Conservation (phyloP, 2,888 invertebrate species). For the Lordiphosa fenestrarum region DNA sequence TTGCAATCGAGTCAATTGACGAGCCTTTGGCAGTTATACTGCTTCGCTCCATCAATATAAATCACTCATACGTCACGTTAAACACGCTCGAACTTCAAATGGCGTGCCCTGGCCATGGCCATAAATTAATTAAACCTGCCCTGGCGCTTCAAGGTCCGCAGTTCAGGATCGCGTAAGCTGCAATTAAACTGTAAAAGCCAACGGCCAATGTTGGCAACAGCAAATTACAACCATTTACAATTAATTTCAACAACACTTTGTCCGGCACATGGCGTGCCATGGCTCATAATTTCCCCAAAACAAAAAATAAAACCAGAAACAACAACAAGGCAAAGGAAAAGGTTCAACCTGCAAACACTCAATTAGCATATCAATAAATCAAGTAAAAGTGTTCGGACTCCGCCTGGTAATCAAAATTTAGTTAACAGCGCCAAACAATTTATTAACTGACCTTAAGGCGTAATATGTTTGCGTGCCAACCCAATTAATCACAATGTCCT, state of each 20-base stretch:
- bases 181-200: conserved; percentile 71
- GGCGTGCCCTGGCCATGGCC: conserved; percentile 60
- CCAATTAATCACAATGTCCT: conserved; percentile 63
- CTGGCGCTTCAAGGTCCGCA: conserved; percentile 17
- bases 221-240: conserved; percentile 73
- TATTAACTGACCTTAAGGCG: conserved; percentile 52
- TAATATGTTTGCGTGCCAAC: conserved; percentile 59
- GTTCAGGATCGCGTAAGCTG: conserved; percentile 50
- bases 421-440: conserved; percentile 72
- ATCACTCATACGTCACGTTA: conserved; percentile 72
- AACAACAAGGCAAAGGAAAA: conserved; percentile 9
- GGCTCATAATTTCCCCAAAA: conserved; percentile 65
- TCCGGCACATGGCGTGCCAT: conserved; percentile 72
- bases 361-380: conserved; percentile 75
- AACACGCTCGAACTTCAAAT: conserved; percentile 64
- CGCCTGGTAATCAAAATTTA: conserved; percentile 62
- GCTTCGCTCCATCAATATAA: conserved; percentile 62
- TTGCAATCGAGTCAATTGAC: conserved; percentile 41
- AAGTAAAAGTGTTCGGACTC: conserved; percentile 57
- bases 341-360: conserved; percentile 67
- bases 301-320: conserved; percentile 16
- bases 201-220: conserved; percentile 45
- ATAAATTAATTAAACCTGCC: conserved; percentile 61
- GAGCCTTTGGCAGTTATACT: conserved; percentile 48
- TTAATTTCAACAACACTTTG: conserved; percentile 68